Percentiles rank a stretch among this genome's conserved stretches.
phyloP scores from a whole-genome alignment of 1,140 invertebrate species.

The Drosophila simulans region DNA sequence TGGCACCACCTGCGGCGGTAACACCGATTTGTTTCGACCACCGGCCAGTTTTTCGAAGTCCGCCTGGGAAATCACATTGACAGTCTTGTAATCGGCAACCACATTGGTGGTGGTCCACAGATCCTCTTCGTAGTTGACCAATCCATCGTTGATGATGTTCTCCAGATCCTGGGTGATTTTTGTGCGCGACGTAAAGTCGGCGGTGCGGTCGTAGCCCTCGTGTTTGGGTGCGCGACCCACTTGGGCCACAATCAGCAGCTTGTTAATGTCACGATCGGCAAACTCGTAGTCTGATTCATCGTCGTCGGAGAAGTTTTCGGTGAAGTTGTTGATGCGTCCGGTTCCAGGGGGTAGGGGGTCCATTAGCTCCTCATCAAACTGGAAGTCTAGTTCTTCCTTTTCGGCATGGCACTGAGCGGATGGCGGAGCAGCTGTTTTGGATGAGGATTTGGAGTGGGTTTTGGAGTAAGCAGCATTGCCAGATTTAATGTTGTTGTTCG shows the following conservation, averaged over 20 bases:
- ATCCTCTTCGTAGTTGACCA: conserved; percentile 97
- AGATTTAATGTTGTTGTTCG: conserved; percentile 61
- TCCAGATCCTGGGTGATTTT: conserved; percentile 97
- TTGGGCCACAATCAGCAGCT: conserved; percentile 98
- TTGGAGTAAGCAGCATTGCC: conserved; percentile 75
- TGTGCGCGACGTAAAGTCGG: conserved; percentile 92
- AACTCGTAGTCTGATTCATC: conserved; percentile 95
- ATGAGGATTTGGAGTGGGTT: conserved; percentile 78
- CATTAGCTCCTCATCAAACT: conserved; percentile 98
- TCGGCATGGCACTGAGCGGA: conserved; percentile 85
- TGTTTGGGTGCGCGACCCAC: conserved; percentile 90
- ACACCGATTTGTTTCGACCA: conserved; percentile 80
- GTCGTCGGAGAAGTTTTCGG: conserved; percentile 88
- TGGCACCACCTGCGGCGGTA: conserved; percentile 88
- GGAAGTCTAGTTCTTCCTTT: conserved; percentile 96
- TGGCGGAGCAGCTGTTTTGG: conserved; percentile 80
- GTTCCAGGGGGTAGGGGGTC: conserved; percentile 87
- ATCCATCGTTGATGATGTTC: conserved; percentile 97
- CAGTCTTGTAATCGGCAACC: conserved; percentile 90
- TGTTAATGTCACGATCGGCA: conserved; percentile 96
- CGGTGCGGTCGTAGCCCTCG: conserved; percentile 95
- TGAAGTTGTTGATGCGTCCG: conserved; percentile 92
- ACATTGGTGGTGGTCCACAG: conserved; percentile 87
- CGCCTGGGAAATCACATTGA: conserved; percentile 95
- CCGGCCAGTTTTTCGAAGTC: conserved; percentile 93